Evolutionary conservation across 1,140 invertebrate genomes (phyloP).

Genomic region (Grapholita molesta): DNA sequence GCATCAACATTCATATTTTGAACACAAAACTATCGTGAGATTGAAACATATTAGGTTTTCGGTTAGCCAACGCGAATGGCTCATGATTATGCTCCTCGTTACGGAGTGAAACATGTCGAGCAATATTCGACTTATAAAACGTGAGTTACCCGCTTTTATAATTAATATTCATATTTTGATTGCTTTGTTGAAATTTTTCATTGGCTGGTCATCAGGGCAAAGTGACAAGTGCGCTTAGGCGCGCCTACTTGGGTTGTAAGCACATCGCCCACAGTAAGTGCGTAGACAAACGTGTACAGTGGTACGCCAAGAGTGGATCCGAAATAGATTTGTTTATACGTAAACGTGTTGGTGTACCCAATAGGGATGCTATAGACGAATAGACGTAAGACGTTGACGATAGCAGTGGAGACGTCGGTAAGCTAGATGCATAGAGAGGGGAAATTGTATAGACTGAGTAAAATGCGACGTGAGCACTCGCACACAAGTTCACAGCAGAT

Average conservation of each 20-base stretch:
- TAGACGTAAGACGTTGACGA: not conserved
- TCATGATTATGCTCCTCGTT: too few relatives aligned
- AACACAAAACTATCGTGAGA: too few relatives aligned
- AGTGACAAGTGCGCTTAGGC: slow-evolving; percentile 75
- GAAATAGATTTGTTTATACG: slow-evolving; percentile 4
- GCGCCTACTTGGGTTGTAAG: slow-evolving; percentile 78
- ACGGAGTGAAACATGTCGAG: too few relatives aligned
- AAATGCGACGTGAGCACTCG: not conserved
- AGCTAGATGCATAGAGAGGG: not conserved
- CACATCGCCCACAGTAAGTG: slow-evolving; percentile 78
- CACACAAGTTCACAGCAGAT: not conserved
- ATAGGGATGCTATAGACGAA: slow-evolving; percentile 1
- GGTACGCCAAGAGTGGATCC: not conserved
- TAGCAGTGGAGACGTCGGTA: not conserved
- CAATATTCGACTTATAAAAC: too few relatives aligned
- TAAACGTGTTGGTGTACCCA: slow-evolving; percentile 10
- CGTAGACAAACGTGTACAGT: slow-evolving; percentile 46
- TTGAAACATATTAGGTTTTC: too few relatives aligned
- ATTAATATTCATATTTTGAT: too few relatives aligned
- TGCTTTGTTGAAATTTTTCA: slow-evolving; percentile 22
- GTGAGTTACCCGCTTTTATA: too few relatives aligned
- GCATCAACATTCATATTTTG: not conserved
- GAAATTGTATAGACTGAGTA: not conserved
- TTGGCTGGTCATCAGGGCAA: slow-evolving; percentile 69
- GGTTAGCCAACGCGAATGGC: too few relatives aligned